Conservation (phyloP, 2,888 invertebrate genomes). For the Eretmocerus hayati region DNA sequence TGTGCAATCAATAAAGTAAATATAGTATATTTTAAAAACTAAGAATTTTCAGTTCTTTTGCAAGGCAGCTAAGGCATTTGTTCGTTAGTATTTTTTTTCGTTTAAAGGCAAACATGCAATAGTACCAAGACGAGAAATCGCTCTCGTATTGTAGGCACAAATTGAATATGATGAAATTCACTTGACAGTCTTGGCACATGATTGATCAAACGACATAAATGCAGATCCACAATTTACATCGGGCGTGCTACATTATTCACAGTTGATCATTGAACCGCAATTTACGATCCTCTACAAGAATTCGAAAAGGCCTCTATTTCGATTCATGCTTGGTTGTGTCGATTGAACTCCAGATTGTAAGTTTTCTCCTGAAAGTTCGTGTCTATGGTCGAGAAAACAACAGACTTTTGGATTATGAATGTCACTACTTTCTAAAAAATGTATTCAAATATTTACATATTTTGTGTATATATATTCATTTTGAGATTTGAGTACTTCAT, state of each 20-base stretch:
- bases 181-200: slow-evolving; percentile 17
- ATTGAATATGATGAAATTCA: slow-evolving; percentile 11
- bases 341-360: slow-evolving; percentile 7
- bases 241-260: not conserved
- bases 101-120: slow-evolving; percentile 8
- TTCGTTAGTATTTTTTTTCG: slow-evolving; percentile 14
- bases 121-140: slow-evolving; percentile 12
- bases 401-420: too few species aligned
- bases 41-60: slow-evolving; percentile 15
- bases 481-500: slow-evolving; percentile 21
- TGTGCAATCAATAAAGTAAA: slow-evolving; percentile 11
- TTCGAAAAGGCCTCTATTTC: too few species aligned
- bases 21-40: slow-evolving; percentile 4
- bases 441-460: slow-evolving; percentile 14
- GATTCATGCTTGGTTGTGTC: too few species aligned
- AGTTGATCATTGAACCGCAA: too few species aligned
- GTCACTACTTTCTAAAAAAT: slow-evolving; percentile 9
- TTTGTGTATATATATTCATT: slow-evolving; percentile 19
- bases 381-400: too few species aligned
- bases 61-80: slow-evolving; percentile 22
- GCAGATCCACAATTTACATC: slow-evolving; percentile 13
- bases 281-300: too few species aligned
- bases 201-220: slow-evolving; percentile 17
- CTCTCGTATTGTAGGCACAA: slow-evolving; percentile 5
- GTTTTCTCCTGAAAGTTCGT: slow-evolving; percentile 9